Base-by-base conservation (phyloP, 1,140 invertebrate genomes). In the Popillia japonica region DNA sequence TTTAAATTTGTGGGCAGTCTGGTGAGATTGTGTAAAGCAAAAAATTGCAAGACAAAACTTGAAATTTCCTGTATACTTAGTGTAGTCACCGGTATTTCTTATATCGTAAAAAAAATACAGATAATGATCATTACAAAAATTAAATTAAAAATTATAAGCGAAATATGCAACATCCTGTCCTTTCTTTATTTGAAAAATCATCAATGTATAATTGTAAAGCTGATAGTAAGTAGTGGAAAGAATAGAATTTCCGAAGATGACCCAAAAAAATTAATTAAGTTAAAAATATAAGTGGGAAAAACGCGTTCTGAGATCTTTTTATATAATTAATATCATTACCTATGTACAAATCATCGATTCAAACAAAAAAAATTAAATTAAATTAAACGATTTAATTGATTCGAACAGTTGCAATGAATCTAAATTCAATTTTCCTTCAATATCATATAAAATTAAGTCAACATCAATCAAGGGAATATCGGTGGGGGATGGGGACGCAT, bases 351-450 rank as follows among this genome's bases (percentile, higher is more conserved):
- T 64, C 17, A 64, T 8, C 61, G 23, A 64, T 20, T 22, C n/a
- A 27, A n/a, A n/a, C n/a, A 6, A 72, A 72, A 74, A 14, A 74
- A 74, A 74, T 74, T 8, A 44, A 74, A 74, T 74, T 41, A 74
- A 74, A n/a, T n/a, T 44, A 74, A 27, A 74, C 40, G 27, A 44
- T 40, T 74, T 9, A 14, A 40, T 72, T 22, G n/a, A 72, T 27
- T 40, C 20, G 68, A 72, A 6, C 20, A 22, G 6, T 59, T 59
- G 11, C 17, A 59, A 59, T 59, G 6, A n/a, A 22, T 64, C 17
- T 64, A 64, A 64, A 17, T 23, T 1, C 61, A 64, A 48, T 64
- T 27, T n/a, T n/a, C n/a, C n/a, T n/a, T n/a, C n/a, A n/a, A n/a
- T n/a, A n/a, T n/a, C n/a, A n/a, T n/a, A n/a, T n/a, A n/a, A n/a